These are phyloP conservation scores for Drosophila nannoptera DNA, from an alignment of 1,140 invertebrate genomes.

Conservation along the genomic window DNA sequence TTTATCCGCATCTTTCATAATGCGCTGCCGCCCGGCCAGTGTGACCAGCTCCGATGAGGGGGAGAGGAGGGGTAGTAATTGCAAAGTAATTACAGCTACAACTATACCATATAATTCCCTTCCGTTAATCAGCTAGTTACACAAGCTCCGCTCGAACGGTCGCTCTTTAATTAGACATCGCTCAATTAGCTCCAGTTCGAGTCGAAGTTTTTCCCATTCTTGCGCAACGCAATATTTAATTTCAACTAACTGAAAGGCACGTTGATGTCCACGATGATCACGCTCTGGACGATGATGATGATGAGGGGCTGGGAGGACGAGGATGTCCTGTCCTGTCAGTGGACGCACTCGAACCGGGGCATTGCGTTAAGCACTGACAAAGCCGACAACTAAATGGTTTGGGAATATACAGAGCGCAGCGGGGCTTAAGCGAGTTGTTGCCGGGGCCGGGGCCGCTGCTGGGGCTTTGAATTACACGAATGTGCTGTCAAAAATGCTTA, in stretches of 20 bases:
- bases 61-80: neutral
- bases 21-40: neutral
- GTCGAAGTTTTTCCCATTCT: neutral
- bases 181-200: slow-evolving; percentile 11
- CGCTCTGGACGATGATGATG: neutral
- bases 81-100: neutral
- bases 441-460: slow-evolving; percentile 3
- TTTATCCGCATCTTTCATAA: too few relatives aligned
- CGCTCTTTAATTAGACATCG: slow-evolving; percentile 12
- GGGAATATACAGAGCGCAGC: slow-evolving; percentile 25
- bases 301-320: neutral
- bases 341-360: neutral
- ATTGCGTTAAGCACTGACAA: slow-evolving; percentile 28
- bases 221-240: slow-evolving; percentile 9
- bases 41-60: neutral
- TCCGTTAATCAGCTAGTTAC: neutral
- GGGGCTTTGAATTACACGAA: slow-evolving; percentile 60
- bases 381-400: slow-evolving; percentile 33
- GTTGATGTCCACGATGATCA: neutral
- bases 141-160: neutral
- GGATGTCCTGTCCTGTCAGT: slow-evolving; percentile 17
- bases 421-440: slow-evolving; percentile 7
- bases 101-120: neutral
- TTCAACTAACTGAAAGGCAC: slow-evolving; percentile 1
- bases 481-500: slow-evolving; percentile 65